A percentile compares a stretch with the other conserved stretches of the same genome.
Conservation (phyloP, 2,797 vertebrate genomes). For the Manis javanica region DNA sequence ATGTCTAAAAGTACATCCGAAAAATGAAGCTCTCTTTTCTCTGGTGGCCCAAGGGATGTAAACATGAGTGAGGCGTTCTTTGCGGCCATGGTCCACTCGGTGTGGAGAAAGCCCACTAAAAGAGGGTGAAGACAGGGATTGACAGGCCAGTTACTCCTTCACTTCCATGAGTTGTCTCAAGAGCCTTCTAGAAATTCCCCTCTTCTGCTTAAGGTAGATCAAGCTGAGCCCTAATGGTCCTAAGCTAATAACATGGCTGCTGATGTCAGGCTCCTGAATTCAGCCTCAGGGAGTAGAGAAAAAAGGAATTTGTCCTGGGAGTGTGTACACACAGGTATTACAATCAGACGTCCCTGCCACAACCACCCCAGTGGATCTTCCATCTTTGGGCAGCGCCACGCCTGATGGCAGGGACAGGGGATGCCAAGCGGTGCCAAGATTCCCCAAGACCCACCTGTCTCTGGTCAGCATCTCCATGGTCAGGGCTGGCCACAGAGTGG, state of each 20-base stretch:
- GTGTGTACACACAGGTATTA: neutral
- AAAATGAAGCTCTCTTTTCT: neutral
- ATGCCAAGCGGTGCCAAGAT: neutral
- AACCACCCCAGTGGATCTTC: neutral
- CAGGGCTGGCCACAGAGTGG: neutral
- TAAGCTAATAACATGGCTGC: neutral
- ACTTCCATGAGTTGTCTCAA: neutral
- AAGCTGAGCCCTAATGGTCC: neutral
- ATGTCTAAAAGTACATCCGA: neutral
- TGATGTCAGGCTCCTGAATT: neutral
- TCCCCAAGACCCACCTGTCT: neutral
- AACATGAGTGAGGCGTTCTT: neutral
- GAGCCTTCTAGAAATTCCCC: neutral
- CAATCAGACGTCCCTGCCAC: neutral
- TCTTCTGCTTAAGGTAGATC: neutral
- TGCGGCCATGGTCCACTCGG: neutral
- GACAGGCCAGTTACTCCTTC: neutral
- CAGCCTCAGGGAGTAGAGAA: neutral
- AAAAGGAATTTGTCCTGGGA: neutral
- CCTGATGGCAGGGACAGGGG: neutral
- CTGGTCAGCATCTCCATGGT: neutral
- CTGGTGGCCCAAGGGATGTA: neutral
- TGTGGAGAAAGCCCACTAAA: neutral
- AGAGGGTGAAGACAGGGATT: neutral
- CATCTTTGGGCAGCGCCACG: neutral